Base-by-base conservation (phyloP, 1,140 invertebrate species). In the Musca vetustissima region DNA sequence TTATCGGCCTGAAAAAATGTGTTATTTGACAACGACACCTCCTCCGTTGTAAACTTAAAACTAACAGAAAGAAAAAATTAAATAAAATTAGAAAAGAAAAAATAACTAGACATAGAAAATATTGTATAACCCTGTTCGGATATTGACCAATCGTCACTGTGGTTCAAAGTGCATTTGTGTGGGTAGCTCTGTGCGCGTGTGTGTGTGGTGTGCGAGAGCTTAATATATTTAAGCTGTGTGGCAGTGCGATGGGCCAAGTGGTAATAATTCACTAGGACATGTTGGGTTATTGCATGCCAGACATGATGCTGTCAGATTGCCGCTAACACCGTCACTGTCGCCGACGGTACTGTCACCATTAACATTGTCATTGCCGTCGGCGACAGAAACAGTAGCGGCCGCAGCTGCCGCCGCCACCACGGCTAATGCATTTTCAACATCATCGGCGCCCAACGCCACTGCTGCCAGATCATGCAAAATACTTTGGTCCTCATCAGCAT, bases 261-360 rank as follows among this genome's bases (percentile, higher is more conserved):
- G 57, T 50, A 49, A 28, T 17, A 77, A 69, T 68, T 76, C 73
- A 72, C 74, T 74, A 70, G 74, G 72, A 73, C 77, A 75, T 43
- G 50, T 59, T 32, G 28, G 43, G 9, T 22, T 48, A 14, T n/a
- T 68, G 32, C 28, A 28, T n/a, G 64, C 6, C 49, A 32, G 52
- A 53, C 19, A 21, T 53, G 52, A 24, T 21, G 19, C 15, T 24
- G 52, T 4, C n/a, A 15, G 8, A 52, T 52, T 4, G 52, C 7
- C 7, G 15, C 15, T 14, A 13, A 9, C 52, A 15, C 52, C 7
- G 19, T 15, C 19, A 7, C 4, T 14, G 52, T 15, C 52, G 19
- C 52, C 19, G 19, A 53, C 52, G 36, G 36, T 43, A 43, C 36
- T 43, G 36, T 43, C 36, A 43, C 36, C 36, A 43, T 43, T 43